These are phyloP conservation scores for Emydoidea blandingii DNA, from an alignment of 2,797 vertebrate species.

Conservation along the genomic window DNA sequence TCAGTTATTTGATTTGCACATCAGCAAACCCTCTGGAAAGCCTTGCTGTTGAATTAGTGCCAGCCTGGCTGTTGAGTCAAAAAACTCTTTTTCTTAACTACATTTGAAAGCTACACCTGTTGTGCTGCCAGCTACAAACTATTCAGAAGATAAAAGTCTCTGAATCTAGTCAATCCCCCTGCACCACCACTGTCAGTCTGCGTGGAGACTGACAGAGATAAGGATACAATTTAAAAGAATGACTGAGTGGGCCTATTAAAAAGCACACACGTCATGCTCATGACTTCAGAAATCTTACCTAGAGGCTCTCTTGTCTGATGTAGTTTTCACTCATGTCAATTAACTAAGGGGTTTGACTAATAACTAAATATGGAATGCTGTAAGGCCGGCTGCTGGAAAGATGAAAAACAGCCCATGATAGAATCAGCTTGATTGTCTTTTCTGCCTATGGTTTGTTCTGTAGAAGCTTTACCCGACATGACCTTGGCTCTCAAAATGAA, in stretches of 20 bases:
- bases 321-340: conserved; percentile 45
- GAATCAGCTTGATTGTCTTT: conserved; percentile 28
- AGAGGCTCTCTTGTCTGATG: conserved; percentile 54
- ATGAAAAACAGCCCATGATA: conserved; percentile 49
- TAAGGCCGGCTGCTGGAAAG: conserved; percentile 47
- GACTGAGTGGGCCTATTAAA: conserved; percentile 44
- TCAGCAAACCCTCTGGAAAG: conserved; percentile 19
- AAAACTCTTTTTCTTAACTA: not conserved
- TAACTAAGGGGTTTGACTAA: conserved; percentile 54
- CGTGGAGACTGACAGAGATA: conserved; percentile 23
- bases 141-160: not conserved
- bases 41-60: not conserved
- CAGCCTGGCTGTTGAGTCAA: not conserved
- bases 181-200: not conserved
- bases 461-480: not conserved
- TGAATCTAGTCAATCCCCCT: not conserved
- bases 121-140: not conserved
- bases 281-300: conserved; percentile 55
- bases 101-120: not conserved
- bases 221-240: conserved; percentile 34
- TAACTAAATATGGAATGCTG: conserved; percentile 41
- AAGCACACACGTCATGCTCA: conserved; percentile 28
- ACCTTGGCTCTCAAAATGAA: conserved; percentile 32
- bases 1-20: conserved; percentile 15
- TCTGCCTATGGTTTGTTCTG: not conserved